Evolutionary conservation across 1,140 invertebrate genomes (phyloP).

Genomic region (Pachyrhynchus sulphureomaculatus): DNA sequence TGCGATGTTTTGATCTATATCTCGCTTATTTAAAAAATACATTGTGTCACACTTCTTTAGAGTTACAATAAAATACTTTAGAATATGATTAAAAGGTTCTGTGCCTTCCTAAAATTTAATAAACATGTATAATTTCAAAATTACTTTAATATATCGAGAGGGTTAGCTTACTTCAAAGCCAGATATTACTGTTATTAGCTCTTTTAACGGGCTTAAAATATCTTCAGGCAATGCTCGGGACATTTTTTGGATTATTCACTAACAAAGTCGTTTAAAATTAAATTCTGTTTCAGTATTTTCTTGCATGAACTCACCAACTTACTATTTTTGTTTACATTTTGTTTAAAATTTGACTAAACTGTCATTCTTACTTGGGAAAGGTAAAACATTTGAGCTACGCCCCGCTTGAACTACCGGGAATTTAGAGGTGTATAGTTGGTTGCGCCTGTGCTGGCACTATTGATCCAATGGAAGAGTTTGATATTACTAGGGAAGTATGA

Average conservation of each 20-base stretch:
- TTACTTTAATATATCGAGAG: not conserved
- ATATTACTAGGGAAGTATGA: too few species aligned
- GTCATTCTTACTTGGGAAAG: too few species aligned
- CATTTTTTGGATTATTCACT: constrained; percentile 8
- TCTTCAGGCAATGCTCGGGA: constrained; percentile 25
- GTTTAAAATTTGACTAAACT: too few species aligned
- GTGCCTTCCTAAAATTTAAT: constrained; percentile 36
- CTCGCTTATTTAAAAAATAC: constrained; percentile 41
- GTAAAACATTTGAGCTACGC: too few species aligned
- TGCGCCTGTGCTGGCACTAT: too few species aligned
- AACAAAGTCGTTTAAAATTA: not conserved
- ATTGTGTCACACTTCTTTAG: constrained; percentile 41
- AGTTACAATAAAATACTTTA: constrained; percentile 31
- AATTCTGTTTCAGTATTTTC: not conserved
- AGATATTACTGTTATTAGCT: constrained; percentile 36
- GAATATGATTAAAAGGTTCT: constrained; percentile 35
- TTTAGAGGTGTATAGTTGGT: too few species aligned
- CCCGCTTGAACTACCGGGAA: too few species aligned
- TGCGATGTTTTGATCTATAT: constrained; percentile 41
- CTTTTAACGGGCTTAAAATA: constrained; percentile 19
- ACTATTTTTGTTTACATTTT: too few species aligned
- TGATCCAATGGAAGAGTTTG: too few species aligned
- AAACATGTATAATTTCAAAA: not conserved
- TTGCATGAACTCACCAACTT: not conserved
- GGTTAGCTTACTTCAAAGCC: constrained; percentile 38